Conservation (phyloP, 2,888 invertebrate species). For the Hirtodrosophila cameraria region DNA sequence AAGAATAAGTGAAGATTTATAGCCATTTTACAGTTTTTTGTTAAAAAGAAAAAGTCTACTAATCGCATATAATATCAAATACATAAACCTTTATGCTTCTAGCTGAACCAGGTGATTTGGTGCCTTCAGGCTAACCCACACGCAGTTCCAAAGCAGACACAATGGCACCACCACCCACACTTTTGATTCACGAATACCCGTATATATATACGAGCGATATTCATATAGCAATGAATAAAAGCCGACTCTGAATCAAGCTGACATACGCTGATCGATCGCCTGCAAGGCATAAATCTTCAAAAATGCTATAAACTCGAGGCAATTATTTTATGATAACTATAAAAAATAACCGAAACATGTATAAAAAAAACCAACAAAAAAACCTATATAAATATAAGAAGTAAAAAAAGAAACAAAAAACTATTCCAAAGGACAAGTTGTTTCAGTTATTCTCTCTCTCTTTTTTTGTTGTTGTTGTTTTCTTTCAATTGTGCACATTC, state of each 20-base stretch:
- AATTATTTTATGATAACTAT: constrained; percentile 69
- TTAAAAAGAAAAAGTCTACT: constrained; percentile 13
- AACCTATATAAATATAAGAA: constrained; percentile 13
- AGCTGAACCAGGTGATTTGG: constrained; percentile 4
- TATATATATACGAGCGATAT: constrained; percentile 12
- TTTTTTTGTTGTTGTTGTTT: constrained; percentile 2
- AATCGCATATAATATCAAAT: constrained; percentile 29
- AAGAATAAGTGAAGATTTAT: too few relatives aligned
- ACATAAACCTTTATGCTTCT: constrained; percentile 32
- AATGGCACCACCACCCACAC: constrained; percentile 75
- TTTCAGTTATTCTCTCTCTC: constrained; percentile 31
- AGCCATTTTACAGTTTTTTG: too few relatives aligned
- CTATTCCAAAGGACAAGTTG: constrained; percentile 68
- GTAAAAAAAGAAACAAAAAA: constrained; percentile 18
- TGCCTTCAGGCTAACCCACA: constrained; percentile 70
- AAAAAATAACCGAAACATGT: constrained; percentile 28
- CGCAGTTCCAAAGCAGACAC: constrained; percentile 58
- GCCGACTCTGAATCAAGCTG: constrained; percentile 51
- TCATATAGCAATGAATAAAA: constrained; percentile 30
- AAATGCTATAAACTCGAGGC: constrained; percentile 52
- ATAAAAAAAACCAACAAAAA: constrained; percentile 16
- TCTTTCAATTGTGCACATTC: constrained; percentile 58
- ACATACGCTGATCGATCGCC: constrained; percentile 76
- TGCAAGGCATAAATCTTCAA: constrained; percentile 63
- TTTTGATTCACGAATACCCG: constrained; percentile 43